These are phyloP conservation scores for Turdus rufiventris DNA, from an alignment of 2,113 vertebrate species.

Conservation along the genomic window DNA sequence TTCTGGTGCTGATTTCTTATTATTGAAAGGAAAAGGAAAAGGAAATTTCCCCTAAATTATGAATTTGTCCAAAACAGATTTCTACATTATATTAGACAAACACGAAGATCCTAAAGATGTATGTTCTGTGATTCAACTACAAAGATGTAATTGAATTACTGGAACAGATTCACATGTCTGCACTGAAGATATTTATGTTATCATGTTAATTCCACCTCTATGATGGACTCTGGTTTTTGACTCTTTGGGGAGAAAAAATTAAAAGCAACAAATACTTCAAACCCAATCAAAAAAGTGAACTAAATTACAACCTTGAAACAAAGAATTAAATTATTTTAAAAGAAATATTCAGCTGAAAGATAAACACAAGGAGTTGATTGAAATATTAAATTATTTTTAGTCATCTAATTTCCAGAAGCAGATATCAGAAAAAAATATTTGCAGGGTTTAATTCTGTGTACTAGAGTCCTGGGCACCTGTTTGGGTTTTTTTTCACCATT, in stretches of 20 bases:
- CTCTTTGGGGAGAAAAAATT: background rate
- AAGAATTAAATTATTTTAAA: background rate
- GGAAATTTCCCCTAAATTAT: background rate
- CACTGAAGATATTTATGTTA: background rate
- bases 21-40: background rate
- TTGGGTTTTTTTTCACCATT: background rate
- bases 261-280: background rate
- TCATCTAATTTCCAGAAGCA: background rate
- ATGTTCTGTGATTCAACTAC: background rate
- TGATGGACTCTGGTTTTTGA: background rate
- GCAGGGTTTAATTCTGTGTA: background rate
- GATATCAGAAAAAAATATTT: background rate
- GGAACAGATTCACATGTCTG: background rate
- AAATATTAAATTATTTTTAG: background rate
- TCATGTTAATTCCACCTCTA: background rate
- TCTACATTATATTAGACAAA: background rate
- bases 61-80: background rate
- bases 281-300: background rate
- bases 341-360: background rate
- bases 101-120: background rate
- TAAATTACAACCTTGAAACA: background rate
- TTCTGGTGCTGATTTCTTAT: background rate
- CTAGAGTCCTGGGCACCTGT: accelerated
- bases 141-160: background rate
- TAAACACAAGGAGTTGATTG: background rate